phyloP scores from a whole-genome alignment of 2,888 invertebrate genomes.

The Drosophila melanocephala region DNA sequence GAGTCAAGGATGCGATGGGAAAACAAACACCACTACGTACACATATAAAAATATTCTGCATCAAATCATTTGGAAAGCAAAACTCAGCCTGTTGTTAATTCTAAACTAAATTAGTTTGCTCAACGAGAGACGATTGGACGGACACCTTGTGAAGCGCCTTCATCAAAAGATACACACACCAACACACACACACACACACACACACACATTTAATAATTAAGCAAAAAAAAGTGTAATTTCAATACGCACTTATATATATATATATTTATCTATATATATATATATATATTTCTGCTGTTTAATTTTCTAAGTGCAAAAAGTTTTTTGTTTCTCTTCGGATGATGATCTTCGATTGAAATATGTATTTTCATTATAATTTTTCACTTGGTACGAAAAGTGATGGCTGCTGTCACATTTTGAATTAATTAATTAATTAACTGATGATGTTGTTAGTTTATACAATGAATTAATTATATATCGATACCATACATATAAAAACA shows the following conservation, averaged over 20 bases:
- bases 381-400: conserved; percentile 52
- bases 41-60: conserved; percentile 45
- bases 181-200: conserved; percentile 23
- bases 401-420: conserved; percentile 64
- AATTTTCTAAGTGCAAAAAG: conserved; percentile 41
- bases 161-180: conserved; percentile 32
- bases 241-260: conserved; percentile 18
- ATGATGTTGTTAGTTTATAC: conserved; percentile 77
- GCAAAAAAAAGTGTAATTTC: conserved; percentile 45
- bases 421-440: conserved; percentile 63
- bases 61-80: conserved; percentile 38
- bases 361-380: conserved; percentile 56
- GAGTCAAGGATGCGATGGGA: not conserved
- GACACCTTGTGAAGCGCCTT: conserved; percentile 46
- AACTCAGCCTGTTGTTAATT: conserved; percentile 44
- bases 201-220: conserved; percentile 35
- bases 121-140: conserved; percentile 49
- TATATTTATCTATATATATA: conserved; percentile 31
- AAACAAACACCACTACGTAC: conserved; percentile 55
- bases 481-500: conserved; percentile 15
- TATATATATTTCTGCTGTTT: conserved; percentile 34
- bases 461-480: conserved; percentile 54
- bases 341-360: conserved; percentile 66
- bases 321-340: conserved; percentile 35
- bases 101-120: conserved; percentile 80